Percentiles rank a stretch among this genome's conserved stretches.
Evolutionary conservation across 2,113 vertebrate genomes (phyloP).

Genomic region (Lethenteron reissneri): DNA sequence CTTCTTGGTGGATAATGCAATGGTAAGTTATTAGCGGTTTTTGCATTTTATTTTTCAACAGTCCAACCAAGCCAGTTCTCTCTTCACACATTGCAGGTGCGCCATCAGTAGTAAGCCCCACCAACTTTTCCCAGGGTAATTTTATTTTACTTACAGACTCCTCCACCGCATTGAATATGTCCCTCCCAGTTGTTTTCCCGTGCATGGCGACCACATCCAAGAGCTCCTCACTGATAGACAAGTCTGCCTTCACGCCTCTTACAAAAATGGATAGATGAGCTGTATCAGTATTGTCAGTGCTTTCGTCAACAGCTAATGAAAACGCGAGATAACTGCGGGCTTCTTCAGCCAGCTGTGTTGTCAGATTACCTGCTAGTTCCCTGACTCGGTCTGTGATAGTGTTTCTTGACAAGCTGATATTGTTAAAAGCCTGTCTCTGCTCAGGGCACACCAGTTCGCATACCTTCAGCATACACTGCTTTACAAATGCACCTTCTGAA

Average conservation of each 20-base stretch:
- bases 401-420: conserved; percentile 19
- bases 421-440: conserved; percentile 16
- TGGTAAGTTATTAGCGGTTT: conserved; percentile 6
- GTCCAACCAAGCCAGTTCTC: background rate
- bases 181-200: conserved; percentile 9
- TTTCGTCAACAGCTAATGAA: conserved; percentile 15
- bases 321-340: conserved; percentile 11
- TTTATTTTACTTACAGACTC: conserved; percentile 9
- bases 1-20: conserved; percentile 8
- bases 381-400: conserved; percentile 14
- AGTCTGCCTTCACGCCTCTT: conserved; percentile 11
- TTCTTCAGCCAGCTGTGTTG: conserved; percentile 13
- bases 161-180: conserved; percentile 7
- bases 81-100: conserved; percentile 6
- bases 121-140: conserved; percentile 10
- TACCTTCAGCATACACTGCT: conserved; percentile 13
- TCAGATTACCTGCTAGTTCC: conserved; percentile 13
- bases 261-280: conserved; percentile 17
- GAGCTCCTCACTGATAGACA: conserved; percentile 14
- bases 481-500: conserved; percentile 12
- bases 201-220: conserved; percentile 16
- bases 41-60: too few relatives aligned
- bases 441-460: conserved; percentile 17
- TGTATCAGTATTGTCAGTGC: conserved; percentile 11
- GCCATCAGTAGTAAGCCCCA: conserved; percentile 8